Evolutionary conservation across 2,113 vertebrate species (phyloP).

Genomic region (Halcyon senegalensis): DNA sequence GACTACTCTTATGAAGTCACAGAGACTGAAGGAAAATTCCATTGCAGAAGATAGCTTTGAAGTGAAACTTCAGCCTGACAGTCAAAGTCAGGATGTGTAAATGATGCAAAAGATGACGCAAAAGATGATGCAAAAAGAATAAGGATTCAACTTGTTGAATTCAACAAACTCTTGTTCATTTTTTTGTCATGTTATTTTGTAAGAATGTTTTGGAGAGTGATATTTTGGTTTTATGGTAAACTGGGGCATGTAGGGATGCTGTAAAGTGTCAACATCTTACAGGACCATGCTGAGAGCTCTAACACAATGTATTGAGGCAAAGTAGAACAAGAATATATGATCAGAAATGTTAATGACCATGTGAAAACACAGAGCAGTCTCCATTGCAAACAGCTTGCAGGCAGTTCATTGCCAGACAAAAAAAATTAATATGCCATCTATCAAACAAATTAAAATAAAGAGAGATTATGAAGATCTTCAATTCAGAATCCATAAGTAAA

Average conservation of each 20-base stretch:
- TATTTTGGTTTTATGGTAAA: background rate
- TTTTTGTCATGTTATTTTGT: background rate
- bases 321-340: background rate
- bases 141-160: background rate
- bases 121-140: background rate
- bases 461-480: background rate
- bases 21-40: background rate
- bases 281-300: background rate
- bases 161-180: background rate
- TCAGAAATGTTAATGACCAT: background rate
- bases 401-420: background rate
- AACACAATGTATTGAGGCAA: background rate
- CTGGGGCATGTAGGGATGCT: background rate
- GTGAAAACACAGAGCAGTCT: background rate
- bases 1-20: background rate
- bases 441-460: background rate
- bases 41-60: background rate
- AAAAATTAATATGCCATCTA: background rate
- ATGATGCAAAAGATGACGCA: background rate
- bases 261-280: background rate
- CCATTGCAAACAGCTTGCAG: background rate
- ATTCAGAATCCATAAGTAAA: background rate
- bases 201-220: background rate
- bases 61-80: background rate
- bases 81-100: background rate